Evolutionary conservation across 2,888 invertebrate genomes (phyloP).

Genomic region (Agrotis exclamationis): DNA sequence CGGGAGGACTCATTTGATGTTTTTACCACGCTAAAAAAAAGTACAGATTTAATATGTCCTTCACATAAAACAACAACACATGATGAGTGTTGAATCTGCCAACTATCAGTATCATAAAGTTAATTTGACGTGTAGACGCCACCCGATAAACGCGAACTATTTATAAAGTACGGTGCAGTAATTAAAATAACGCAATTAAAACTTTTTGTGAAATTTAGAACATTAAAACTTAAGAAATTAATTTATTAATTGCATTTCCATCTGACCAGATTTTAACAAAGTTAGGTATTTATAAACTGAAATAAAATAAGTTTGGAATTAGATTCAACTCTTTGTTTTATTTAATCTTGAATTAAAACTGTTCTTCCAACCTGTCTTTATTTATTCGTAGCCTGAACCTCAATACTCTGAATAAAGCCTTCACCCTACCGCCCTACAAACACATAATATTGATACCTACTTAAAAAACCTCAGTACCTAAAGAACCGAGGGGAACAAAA

Average conservation of each 20-base stretch:
- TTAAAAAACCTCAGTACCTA: slow-evolving; percentile 12
- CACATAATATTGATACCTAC: slow-evolving; percentile 24
- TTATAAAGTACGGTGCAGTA: not conserved
- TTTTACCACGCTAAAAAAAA: no score
- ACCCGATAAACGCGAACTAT: not conserved
- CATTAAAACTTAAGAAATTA: not conserved
- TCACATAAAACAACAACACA: no score
- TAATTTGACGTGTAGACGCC: not conserved
- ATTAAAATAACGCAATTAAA: not conserved
- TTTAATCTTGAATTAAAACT: no score
- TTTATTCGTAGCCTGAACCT: not conserved
- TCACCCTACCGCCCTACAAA: not conserved
- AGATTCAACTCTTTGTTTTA: no score
- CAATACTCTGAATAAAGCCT: not conserved
- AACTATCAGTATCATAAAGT: not conserved
- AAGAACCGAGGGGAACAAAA: slow-evolving; percentile 6
- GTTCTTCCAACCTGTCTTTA: not conserved
- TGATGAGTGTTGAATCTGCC: no score
- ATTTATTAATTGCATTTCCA: not conserved
- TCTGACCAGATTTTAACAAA: not conserved
- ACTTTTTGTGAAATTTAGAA: not conserved
- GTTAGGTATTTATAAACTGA: no score
- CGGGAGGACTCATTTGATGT: no score
- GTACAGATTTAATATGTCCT: no score
- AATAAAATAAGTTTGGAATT: not conserved